Base-by-base conservation (phyloP, 2,113 vertebrate genomes). In the Danionella cerebrum region DNA sequence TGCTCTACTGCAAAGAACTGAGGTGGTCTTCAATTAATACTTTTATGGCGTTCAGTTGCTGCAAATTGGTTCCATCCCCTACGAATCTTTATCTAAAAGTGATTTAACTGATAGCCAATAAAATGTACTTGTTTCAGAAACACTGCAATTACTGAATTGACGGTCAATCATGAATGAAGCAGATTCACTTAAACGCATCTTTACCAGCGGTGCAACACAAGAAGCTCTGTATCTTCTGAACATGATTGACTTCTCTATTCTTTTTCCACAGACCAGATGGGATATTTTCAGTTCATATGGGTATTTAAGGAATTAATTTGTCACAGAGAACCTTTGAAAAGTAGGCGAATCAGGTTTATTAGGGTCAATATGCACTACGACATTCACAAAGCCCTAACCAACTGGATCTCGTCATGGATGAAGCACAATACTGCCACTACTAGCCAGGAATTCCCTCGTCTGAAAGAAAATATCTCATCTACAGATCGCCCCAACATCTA, bases 11-110 rank as follows among this genome's bases (percentile, higher is more conserved):
- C 16, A 31, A 5, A 44, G 6, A 16, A 6, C 18, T 31, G 25
- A 13, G 39, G 31, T 1, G 6, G 16, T 14, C 16, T 13, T 11
- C n/a, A 18, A 38, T 70, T 50, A 45, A 70, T 70, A 38, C 39
- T 63, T 70, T 70, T 48, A 54, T 54, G 22, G 54, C 35, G 36
- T 22, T 44, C 42, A 35, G 38, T 47, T 71, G 41, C 63, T 57
- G 38, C 41, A 25, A 45, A 57, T 19, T 44, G 27, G 21, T 45
- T 35, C 18, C 19, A 31, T 50, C 33, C n/a, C 52, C 45, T 62
- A 18, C 7, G 27, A 52, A 41, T 52, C 36, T 60, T 69, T 44
- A 53, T 60, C 2, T 22, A 18, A 22, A 65, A 29, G 22, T 21
- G 22, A 33, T 54, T 44, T 44, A 51, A 67, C 27, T 21, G 19